A percentile compares a stretch with the other conserved stretches of the same genome.
phyloP scores from a whole-genome alignment of 2,888 invertebrate genomes.

The Pollenia angustigena region DNA sequence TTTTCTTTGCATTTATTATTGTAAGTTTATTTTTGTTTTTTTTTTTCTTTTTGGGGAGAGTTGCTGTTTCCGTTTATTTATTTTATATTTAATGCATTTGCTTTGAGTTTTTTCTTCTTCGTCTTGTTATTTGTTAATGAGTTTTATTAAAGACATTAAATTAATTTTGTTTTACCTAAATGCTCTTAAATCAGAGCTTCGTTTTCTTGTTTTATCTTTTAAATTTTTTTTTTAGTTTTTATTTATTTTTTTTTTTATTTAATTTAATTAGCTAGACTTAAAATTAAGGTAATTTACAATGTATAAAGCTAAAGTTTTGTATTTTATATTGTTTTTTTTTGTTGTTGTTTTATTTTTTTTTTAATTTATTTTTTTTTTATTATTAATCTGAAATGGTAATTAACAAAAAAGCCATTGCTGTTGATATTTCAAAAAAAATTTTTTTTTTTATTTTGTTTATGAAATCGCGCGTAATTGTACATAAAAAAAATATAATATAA shows the following conservation, averaged over 20 bases:
- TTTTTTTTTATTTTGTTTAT: conserved; percentile 40
- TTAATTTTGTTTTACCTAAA: conserved; percentile 69
- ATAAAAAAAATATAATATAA: conserved; percentile 59
- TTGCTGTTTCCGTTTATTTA: conserved; percentile 40
- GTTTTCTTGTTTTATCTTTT: conserved; percentile 53
- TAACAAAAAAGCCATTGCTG: conserved; percentile 70
- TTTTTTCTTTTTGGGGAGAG: conserved; percentile 15
- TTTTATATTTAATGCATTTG: conserved; percentile 51
- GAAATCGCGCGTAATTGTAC: conserved; percentile 67
- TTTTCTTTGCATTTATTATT: conserved; percentile 17
- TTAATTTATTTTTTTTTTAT: conserved; percentile 43
- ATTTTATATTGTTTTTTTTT: conserved; percentile 67
- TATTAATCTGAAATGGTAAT: conserved; percentile 66
- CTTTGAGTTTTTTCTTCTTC: conserved; percentile 50
- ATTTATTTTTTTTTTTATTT: conserved; percentile 61
- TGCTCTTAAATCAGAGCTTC: conserved; percentile 71
- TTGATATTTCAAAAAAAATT: conserved; percentile 62
- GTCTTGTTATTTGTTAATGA: conserved; percentile 12
- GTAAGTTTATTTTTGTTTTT: background rate
- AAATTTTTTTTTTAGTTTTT: conserved; percentile 51
- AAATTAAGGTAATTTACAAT: conserved; percentile 78
- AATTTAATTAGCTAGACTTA: conserved; percentile 77
- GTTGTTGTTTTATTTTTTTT: background rate
- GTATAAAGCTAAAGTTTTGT: conserved; percentile 79
- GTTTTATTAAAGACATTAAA: conserved; percentile 66